Base-by-base conservation (phyloP, 2,888 invertebrate species). In the Caprella mutica region DNA sequence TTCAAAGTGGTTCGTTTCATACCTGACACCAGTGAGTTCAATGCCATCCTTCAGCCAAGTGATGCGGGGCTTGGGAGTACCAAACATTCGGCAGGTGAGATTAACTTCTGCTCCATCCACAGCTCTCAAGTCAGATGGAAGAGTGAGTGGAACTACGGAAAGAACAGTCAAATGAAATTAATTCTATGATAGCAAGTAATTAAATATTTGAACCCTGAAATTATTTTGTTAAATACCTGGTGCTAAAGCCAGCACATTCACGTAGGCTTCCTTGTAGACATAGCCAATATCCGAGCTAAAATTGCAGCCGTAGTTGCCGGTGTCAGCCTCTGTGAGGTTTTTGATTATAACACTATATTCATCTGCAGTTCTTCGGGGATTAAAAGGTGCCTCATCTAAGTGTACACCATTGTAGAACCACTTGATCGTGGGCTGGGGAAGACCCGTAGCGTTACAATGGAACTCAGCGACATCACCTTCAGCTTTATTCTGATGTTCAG, bases 291-390 rank as follows among this genome's bases (percentile, higher is more conserved):
- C 86, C 73, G 97, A 98, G 70, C 94, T 93, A 6, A 96, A 97
- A 78, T 99, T 99, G 75, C 98, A 98, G 61, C 98, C 97, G 72
- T 96, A 93, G 74, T 97, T 96, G 66, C 92, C 93, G 1, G 92
- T 96, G 73, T 96, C 94, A 51, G 80, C 80, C 74, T 92, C 92
- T 51, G 80, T 77, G 59, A 98, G 76, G 67, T 83, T 81, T 19
- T 80, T 80, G 68, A 94, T 86, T 39, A 81, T 75, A 66, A 93
- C 87, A 55, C 78, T 80, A 70, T 88, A 86, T 6, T 69, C 70
- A 17, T 81, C 75, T 0, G 85, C 78, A 67, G 76, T 80, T 27
- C 90, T 77, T 46, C 91, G 76, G 0, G 81, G 74, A 77, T 90
- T 89, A 2, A 78, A 72, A 35, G 81, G 79, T 1, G 83, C 81